Evolutionary conservation across 2,797 vertebrate species (phyloP).

Genomic region (Astyanax mexicanus): DNA sequence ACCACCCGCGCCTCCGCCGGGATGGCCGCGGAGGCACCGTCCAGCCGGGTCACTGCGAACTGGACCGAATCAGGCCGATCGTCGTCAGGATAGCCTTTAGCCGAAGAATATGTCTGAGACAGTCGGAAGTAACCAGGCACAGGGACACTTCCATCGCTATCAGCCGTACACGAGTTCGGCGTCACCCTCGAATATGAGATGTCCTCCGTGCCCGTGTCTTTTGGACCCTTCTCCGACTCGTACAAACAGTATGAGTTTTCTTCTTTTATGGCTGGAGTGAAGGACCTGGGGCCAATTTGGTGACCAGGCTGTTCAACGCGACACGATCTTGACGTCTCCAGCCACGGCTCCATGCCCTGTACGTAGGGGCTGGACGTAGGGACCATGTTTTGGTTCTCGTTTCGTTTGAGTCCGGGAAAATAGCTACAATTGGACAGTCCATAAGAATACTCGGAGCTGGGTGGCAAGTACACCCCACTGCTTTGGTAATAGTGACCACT

Average conservation of each 20-base stretch:
- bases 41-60: constrained; percentile 84
- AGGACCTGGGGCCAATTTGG: constrained; percentile 89
- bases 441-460: constrained; percentile 91
- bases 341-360: constrained; percentile 94
- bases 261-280: constrained; percentile 95
- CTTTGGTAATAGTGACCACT: constrained; percentile 90
- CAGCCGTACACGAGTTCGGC: constrained; percentile 80
- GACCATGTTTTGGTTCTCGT: constrained; percentile 86
- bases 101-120: constrained; percentile 91
- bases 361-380: constrained; percentile 87
- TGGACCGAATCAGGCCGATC: constrained; percentile 82
- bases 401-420: constrained; percentile 92
- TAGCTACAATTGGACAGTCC: constrained; percentile 93
- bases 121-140: constrained; percentile 97
- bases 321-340: constrained; percentile 91
- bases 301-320: constrained; percentile 88
- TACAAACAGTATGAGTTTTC: constrained; percentile 96
- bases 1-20: constrained; percentile 80
- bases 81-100: constrained; percentile 86
- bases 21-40: constrained; percentile 80
- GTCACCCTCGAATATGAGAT: constrained; percentile 85
- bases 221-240: constrained; percentile 94
- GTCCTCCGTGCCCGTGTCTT: constrained; percentile 85
- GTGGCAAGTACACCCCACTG: constrained; percentile 91
- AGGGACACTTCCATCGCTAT: constrained; percentile 83